These are phyloP conservation scores for Paracyprichromis sp. DNA, from an alignment of 2,113 vertebrate genomes.

Conservation along the genomic window DNA sequence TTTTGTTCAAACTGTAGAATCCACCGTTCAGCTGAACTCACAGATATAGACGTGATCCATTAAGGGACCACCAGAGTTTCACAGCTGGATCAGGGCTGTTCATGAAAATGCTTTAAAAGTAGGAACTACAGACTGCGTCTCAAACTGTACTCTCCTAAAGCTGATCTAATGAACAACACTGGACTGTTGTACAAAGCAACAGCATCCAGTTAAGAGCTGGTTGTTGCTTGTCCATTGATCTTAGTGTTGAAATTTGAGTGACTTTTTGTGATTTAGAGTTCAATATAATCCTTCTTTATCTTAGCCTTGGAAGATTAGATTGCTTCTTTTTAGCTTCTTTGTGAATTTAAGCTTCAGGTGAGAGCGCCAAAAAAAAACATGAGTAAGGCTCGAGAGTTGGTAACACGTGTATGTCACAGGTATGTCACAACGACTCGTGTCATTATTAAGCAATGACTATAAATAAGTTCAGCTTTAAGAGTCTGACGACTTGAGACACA, in stretches of 20 bases:
- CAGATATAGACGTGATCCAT: background rate
- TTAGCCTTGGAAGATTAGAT: background rate
- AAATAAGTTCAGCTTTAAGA: background rate
- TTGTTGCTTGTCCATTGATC: background rate
- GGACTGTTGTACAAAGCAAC: no score
- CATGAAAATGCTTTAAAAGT: background rate
- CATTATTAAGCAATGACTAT: background rate
- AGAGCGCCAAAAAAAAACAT: rapidly evolving
- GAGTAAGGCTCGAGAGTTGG: background rate
- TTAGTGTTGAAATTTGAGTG: background rate
- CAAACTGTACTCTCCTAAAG: background rate
- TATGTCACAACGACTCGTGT: rapidly evolving
- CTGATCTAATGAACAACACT: background rate
- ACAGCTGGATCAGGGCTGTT: background rate
- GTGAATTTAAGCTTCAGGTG: background rate
- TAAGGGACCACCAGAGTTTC: background rate
- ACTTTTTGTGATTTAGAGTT: background rate
- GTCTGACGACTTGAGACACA: background rate
- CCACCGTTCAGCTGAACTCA: background rate
- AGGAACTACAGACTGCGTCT: background rate
- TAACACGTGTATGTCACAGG: background rate
- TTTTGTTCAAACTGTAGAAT: background rate
- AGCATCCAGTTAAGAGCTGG: background rate
- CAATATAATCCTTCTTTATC: background rate
- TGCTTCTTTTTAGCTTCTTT: background rate